Evolutionary conservation across 2,888 invertebrate genomes (phyloP).

Genomic region (Drosophila tripunctata): DNA sequence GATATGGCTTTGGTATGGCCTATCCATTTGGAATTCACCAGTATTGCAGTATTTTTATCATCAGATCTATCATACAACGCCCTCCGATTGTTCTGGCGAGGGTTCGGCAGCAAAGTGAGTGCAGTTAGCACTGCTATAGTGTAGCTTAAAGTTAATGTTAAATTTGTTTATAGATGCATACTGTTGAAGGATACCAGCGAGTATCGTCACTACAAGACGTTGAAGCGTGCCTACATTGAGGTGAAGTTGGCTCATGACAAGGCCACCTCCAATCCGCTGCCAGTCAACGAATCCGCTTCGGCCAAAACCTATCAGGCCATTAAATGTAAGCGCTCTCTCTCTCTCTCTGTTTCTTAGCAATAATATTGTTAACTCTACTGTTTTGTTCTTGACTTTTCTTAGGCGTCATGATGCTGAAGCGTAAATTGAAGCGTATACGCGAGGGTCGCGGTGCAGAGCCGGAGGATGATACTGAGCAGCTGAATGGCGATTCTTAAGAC

Average conservation of each 20-base stretch:
- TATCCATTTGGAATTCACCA: conserved; percentile 84
- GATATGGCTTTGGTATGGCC: conserved; percentile 84
- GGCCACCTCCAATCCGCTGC: conserved; percentile 63
- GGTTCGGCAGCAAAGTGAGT: conserved; percentile 83
- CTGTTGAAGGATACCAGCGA: conserved; percentile 83
- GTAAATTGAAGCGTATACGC: conserved; percentile 84
- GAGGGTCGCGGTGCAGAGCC: conserved; percentile 82
- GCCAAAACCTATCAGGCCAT: conserved; percentile 84
- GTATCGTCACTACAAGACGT: conserved; percentile 82
- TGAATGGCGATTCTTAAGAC: conserved; percentile 41
- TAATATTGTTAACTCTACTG: neutral
- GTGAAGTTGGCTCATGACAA: conserved; percentile 83
- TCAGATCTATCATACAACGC: conserved; percentile 83
- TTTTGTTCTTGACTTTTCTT: neutral
- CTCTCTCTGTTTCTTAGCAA: too few relatives aligned
- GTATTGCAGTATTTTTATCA: conserved; percentile 84
- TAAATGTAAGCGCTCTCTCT: conserved; percentile 79
- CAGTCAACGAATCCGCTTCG: conserved; percentile 75
- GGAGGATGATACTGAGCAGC: conserved; percentile 77
- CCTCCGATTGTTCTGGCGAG: conserved; percentile 83
- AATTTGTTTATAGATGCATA: conserved; percentile 83
- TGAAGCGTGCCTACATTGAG: conserved; percentile 83
- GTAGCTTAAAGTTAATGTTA: too few relatives aligned
- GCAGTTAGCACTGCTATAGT: too few relatives aligned
- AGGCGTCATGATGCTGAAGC: conserved; percentile 84